Percentiles rank a stretch among this genome's conserved stretches.
Conservation (phyloP, 2,113 vertebrate species). For the Labeo rohita region DNA sequence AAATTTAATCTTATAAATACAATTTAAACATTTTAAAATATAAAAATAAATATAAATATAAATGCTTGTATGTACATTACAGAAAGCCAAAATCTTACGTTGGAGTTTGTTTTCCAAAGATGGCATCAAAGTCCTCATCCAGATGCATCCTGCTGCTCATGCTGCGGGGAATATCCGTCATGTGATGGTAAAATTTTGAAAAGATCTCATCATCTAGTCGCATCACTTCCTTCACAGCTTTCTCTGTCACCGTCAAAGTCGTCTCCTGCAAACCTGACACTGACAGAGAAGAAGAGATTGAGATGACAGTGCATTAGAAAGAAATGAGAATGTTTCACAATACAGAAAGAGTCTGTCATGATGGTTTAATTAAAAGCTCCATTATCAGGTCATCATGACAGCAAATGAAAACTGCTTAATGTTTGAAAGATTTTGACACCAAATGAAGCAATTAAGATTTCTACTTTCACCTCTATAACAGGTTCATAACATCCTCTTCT, state of each 20-base stretch:
- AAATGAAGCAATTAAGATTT: not conserved
- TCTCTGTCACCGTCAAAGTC: constrained; percentile 89
- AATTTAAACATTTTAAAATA: not conserved
- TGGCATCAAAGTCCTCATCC: constrained; percentile 89
- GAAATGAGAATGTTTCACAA: not conserved
- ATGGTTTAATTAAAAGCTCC: not conserved
- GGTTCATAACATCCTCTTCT: not conserved
- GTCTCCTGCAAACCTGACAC: constrained; percentile 89
- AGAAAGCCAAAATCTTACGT: constrained; percentile 76
- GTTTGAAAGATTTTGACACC: not conserved
- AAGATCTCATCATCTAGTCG: constrained; percentile 95
- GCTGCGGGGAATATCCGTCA: constrained; percentile 76
- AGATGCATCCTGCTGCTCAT: constrained; percentile 80
- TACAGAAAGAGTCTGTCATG: not conserved
- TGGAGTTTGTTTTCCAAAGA: constrained; percentile 89
- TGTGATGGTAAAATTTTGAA: constrained; percentile 89
- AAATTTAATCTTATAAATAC: no score
- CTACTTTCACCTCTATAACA: not conserved
- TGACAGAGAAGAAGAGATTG: constrained; percentile 48
- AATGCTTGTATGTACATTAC: not conserved
- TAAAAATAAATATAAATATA: not conserved
- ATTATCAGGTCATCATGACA: not conserved
- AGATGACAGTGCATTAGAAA: not conserved
- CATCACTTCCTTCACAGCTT: constrained; percentile 97
- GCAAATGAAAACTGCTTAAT: not conserved